Percentiles rank a stretch among this genome's conserved stretches.
phyloP scores from a whole-genome alignment of 2,888 invertebrate genomes.

The Drosophila subsilvestris region DNA sequence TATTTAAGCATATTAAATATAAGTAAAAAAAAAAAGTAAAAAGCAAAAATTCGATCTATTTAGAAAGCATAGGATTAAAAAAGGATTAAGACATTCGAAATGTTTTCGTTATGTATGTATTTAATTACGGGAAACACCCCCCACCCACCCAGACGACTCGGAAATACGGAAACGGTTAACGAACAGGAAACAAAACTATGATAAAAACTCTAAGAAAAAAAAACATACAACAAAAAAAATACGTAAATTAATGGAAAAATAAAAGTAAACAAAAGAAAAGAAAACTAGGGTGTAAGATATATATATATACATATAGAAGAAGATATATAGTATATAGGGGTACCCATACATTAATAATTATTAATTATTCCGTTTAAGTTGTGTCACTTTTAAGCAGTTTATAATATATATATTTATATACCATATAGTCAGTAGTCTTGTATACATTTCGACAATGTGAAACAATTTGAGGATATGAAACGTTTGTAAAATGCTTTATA shows the following conservation, averaged over 20 bases:
- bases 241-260: background rate
- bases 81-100: constrained; percentile 47
- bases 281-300: constrained; percentile 8
- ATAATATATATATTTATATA: constrained; percentile 37
- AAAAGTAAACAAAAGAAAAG: background rate
- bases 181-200: background rate
- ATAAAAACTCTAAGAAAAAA: background rate
- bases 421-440: constrained; percentile 36
- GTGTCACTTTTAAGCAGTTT: constrained; percentile 42
- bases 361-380: constrained; percentile 42
- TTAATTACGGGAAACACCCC: constrained; percentile 16
- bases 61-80: constrained; percentile 20
- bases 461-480: constrained; percentile 59
- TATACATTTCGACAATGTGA: constrained; percentile 62
- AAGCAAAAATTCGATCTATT: constrained; percentile 8
- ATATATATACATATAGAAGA: constrained; percentile 4
- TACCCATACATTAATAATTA: constrained; percentile 44
- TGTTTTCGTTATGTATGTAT: constrained; percentile 46
- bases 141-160: background rate
- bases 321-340: constrained; percentile 38
- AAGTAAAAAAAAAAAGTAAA: constrained; percentile 11
- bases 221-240: constrained; percentile 7
- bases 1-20: constrained; percentile 34
- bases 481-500: constrained; percentile 76
- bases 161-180: constrained; percentile 7